Evolutionary conservation across 2,888 invertebrate species (phyloP).

Genomic region (Oligia strigilis): DNA sequence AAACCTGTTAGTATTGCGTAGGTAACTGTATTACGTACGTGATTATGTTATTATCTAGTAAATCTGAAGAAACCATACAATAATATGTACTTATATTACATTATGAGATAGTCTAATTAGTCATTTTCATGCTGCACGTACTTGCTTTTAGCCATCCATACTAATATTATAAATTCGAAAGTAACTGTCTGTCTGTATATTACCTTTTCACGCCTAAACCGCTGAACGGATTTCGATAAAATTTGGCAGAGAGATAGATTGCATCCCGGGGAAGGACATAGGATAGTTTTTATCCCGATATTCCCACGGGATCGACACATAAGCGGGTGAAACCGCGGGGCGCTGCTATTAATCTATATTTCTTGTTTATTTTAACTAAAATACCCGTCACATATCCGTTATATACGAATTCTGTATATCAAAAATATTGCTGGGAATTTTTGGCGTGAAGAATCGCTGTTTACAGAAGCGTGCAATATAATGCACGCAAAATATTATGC

Average conservation of each 20-base stretch:
- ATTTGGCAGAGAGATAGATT: no score
- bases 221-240: no score
- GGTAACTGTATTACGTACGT: conserved; percentile 2
- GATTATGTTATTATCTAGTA: neutral
- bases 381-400: neutral
- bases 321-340: no score
- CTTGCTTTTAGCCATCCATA: neutral
- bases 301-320: no score
- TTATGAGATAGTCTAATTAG: conserved; percentile 33
- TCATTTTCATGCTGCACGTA: neutral
- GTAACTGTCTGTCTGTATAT: no score
- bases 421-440: neutral
- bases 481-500: neutral
- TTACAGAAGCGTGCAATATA: neutral
- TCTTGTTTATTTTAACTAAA: neutral
- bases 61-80: conserved; percentile 36
- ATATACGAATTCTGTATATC: neutral
- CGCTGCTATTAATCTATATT: neutral
- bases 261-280: no score
- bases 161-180: no score
- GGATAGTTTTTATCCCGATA: no score
- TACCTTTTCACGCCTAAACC: no score
- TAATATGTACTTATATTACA: neutral
- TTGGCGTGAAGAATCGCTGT: neutral
- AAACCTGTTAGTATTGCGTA: neutral